Evolutionary conservation across 2,113 vertebrate species (phyloP).

Genomic region (Mobula hypostoma): DNA sequence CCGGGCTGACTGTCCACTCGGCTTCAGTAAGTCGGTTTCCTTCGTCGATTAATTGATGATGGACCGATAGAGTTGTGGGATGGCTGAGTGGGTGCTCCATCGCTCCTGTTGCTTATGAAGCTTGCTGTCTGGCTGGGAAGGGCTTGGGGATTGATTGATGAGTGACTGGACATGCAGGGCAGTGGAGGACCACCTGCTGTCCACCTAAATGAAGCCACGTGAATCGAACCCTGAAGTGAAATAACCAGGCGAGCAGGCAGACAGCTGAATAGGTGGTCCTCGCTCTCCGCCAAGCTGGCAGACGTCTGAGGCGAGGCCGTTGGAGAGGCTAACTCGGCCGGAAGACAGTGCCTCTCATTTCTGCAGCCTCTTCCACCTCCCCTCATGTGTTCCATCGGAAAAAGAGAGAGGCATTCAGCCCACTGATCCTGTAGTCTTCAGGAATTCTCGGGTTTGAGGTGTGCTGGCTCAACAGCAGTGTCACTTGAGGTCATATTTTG

Average conservation of each 20-base stretch:
- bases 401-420: not conserved
- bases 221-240: not conserved
- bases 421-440: not conserved
- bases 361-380: not conserved
- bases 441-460: too few species aligned
- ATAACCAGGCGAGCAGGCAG: not conserved
- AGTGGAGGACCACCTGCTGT: slow-evolving; percentile 48
- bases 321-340: not conserved
- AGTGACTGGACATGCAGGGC: slow-evolving; percentile 44
- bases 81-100: slow-evolving; percentile 37
- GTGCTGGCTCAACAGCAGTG: not conserved
- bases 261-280: not conserved
- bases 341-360: not conserved
- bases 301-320: not conserved
- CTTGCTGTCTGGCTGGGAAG: slow-evolving; percentile 41
- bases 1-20: slow-evolving; percentile 48
- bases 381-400: too few species aligned
- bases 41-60: slow-evolving; percentile 42
- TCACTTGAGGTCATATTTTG: not conserved
- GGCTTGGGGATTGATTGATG: slow-evolving; percentile 48
- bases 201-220: slow-evolving; percentile 39
- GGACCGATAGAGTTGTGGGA: slow-evolving; percentile 46
- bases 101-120: slow-evolving; percentile 21
- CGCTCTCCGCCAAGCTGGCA: not conserved
- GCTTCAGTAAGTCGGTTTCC: slow-evolving; percentile 45